These are phyloP conservation scores for Drosophila nasuta DNA, from an alignment of 1,140 invertebrate species.

Conservation along the genomic window DNA sequence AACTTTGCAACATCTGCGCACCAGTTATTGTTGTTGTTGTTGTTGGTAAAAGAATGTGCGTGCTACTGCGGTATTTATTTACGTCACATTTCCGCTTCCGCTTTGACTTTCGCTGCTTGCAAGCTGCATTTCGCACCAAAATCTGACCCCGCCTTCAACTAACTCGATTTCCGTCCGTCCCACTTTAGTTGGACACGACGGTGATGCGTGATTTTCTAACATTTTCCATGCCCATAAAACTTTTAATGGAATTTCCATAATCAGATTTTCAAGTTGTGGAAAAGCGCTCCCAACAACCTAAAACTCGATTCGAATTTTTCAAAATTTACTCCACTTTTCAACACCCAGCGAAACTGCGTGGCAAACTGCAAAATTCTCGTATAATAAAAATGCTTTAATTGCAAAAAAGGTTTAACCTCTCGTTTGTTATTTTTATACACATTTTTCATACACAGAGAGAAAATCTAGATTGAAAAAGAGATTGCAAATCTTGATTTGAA, in stretches of 20 bases:
- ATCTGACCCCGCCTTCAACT: constrained; percentile 39
- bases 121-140: constrained; percentile 25
- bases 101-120: constrained; percentile 33
- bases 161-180: constrained; percentile 53
- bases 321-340: not conserved
- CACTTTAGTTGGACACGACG: constrained; percentile 22
- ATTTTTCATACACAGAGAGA: no score
- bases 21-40: constrained; percentile 9
- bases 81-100: constrained; percentile 73
- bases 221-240: constrained; percentile 59
- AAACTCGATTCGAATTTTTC: not conserved
- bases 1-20: constrained; percentile 14
- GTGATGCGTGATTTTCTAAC: constrained; percentile 66
- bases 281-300: not conserved
- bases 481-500: no score
- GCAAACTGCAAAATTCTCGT: not conserved
- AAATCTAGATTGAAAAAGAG: no score
- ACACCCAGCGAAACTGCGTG: not conserved
- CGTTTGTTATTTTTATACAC: no score
- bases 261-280: constrained; percentile 57
- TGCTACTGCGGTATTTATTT: constrained; percentile 68
- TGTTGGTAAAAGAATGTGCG: constrained; percentile 54
- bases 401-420: no score
- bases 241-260: constrained; percentile 77
- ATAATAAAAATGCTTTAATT: no score